phyloP scores from a whole-genome alignment of 2,888 invertebrate species.

The Kuschelorhynchus macadamiae region DNA sequence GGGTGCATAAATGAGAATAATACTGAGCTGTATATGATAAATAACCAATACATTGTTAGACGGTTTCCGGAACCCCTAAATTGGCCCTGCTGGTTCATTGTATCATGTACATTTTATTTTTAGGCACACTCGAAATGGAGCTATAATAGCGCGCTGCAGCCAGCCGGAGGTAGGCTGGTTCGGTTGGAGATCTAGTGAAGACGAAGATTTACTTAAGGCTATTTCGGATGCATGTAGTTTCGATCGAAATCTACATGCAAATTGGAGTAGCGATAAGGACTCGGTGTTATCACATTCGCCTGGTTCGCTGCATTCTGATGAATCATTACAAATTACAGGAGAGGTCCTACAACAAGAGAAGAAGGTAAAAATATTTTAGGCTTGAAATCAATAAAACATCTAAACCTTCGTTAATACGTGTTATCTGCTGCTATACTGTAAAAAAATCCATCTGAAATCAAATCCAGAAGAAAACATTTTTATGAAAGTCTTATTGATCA shows the following conservation, averaged over 20 bases:
- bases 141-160: conserved; percentile 93
- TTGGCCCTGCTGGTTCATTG: too few relatives aligned
- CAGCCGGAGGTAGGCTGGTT: conserved; percentile 97
- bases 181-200: conserved; percentile 91
- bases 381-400: too few relatives aligned
- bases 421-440: too few relatives aligned
- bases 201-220: conserved; percentile 90
- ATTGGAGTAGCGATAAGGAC: conserved; percentile 54
- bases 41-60: too few relatives aligned
- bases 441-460: too few relatives aligned
- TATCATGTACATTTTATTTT: too few relatives aligned
- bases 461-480: too few relatives aligned
- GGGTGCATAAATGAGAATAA: too few relatives aligned
- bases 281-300: conserved; percentile 61
- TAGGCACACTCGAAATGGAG: conserved; percentile 88
- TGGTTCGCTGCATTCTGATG: conserved; percentile 63
- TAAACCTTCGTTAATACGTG: too few relatives aligned
- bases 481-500: too few relatives aligned
- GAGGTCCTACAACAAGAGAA: conserved; percentile 57
- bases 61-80: too few relatives aligned
- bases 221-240: conserved; percentile 85
- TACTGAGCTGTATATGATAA: too few relatives aligned
- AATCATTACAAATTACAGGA: conserved; percentile 62
- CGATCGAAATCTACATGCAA: conserved; percentile 67
- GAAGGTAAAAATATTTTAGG: conserved; percentile 52